Conservation (phyloP, 2,113 vertebrate genomes). For the Cinclus mexicanus region DNA sequence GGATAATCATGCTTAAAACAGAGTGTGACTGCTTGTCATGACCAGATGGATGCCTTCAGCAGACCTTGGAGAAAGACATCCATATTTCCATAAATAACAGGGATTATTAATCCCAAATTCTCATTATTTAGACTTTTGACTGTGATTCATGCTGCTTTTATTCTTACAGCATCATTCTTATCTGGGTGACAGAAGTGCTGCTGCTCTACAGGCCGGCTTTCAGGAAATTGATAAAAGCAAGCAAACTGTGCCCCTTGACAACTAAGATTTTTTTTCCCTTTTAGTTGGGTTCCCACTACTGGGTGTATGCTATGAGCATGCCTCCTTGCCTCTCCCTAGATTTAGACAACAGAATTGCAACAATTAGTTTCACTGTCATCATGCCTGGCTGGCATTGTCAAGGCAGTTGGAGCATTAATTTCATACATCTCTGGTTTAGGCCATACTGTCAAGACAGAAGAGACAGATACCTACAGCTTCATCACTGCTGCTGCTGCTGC, state of each 20-base stretch:
- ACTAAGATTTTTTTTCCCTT: neutral
- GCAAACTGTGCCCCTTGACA: neutral
- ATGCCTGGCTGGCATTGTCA: neutral
- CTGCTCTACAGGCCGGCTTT: neutral
- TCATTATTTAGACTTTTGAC: neutral
- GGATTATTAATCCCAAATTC: neutral
- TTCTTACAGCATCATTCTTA: neutral
- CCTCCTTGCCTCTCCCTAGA: neutral
- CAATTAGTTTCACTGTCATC: neutral
- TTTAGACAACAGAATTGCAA: neutral
- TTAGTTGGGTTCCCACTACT: neutral
- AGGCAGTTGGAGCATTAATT: neutral
- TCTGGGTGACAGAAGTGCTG: neutral
- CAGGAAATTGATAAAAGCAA: neutral
- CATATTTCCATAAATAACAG: neutral
- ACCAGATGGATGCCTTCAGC: neutral
- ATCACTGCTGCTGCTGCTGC: neutral
- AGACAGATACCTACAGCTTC: conserved; percentile 20
- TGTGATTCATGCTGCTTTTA: neutral
- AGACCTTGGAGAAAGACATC: neutral
- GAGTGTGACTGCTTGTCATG: neutral
- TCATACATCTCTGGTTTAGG: neutral
- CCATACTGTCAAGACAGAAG: neutral
- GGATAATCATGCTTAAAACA: neutral
- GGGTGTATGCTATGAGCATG: neutral